Conservation (phyloP, 2,888 invertebrate genomes). For the Erannis defoliaria region DNA sequence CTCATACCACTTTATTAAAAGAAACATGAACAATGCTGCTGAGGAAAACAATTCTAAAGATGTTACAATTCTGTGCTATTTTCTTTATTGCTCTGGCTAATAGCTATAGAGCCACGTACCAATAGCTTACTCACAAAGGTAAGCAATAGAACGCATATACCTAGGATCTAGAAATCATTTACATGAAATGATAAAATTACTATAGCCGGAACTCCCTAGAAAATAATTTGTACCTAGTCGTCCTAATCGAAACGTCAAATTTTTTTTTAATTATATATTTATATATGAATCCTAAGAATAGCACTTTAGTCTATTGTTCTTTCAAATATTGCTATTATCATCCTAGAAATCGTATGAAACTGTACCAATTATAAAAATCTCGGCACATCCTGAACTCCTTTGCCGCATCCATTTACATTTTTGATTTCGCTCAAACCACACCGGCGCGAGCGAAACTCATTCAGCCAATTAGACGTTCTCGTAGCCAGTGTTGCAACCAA, state of each 20-base stretch:
- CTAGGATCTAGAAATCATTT: background rate
- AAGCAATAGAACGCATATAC: too few species aligned
- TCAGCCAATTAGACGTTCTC: slow-evolving; percentile 79
- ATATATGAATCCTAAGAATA: too few species aligned
- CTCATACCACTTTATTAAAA: too few species aligned
- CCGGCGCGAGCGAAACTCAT: slow-evolving; percentile 75
- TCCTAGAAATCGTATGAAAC: background rate
- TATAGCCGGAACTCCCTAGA: too few species aligned
- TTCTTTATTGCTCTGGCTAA: too few species aligned
- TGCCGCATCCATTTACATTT: slow-evolving; percentile 48
- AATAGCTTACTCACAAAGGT: too few species aligned
- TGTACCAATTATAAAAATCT: background rate
- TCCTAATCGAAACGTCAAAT: too few species aligned
- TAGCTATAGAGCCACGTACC: background rate
- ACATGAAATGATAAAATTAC: background rate
- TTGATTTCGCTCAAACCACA: slow-evolving; percentile 61
- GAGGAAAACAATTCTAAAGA: background rate
- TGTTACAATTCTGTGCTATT: background rate
- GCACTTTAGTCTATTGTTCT: too few species aligned
- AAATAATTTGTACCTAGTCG: too few species aligned
- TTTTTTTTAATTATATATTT: too few species aligned
- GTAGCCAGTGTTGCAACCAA: slow-evolving; percentile 81
- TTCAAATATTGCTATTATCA: too few species aligned
- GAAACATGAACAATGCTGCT: too few species aligned
- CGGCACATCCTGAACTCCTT: background rate